Evolutionary conservation across 2,797 vertebrate species (phyloP).

Genomic region (Buceros bicornis): DNA sequence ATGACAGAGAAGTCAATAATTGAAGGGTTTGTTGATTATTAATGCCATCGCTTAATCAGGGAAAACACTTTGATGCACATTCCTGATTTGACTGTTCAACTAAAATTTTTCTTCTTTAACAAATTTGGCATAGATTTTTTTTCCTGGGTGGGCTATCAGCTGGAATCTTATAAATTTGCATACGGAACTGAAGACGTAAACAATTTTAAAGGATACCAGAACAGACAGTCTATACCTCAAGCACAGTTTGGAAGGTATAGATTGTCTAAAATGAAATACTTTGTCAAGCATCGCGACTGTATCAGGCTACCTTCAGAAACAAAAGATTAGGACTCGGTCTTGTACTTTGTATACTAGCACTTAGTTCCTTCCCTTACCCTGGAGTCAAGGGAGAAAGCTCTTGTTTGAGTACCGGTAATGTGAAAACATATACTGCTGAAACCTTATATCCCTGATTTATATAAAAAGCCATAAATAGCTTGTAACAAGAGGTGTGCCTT

Average conservation of each 20-base stretch:
- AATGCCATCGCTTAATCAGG: neutral
- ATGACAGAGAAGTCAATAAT: conserved; percentile 47
- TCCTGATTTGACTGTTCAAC: neutral
- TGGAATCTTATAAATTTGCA: conserved; percentile 10
- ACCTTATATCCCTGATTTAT: neutral
- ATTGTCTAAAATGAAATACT: neutral
- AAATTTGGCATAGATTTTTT: neutral
- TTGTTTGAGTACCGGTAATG: neutral
- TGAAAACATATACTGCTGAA: conserved; percentile 25
- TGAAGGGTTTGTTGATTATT: conserved; percentile 47
- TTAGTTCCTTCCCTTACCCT: neutral
- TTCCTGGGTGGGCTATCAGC: neutral
- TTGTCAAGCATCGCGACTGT: neutral
- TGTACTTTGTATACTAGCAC: neutral
- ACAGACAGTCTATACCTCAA: neutral
- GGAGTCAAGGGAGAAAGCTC: neutral
- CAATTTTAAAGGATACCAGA: neutral
- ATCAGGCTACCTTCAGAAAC: neutral
- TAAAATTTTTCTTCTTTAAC: conserved; percentile 25
- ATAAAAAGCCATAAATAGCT: neutral
- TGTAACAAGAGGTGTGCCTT: conserved; percentile 1
- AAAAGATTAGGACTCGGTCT: neutral
- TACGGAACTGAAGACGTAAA: conserved; percentile 3
- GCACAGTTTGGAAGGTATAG: neutral
- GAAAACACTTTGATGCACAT: neutral